Evolutionary conservation across 2,113 vertebrate species (phyloP).

Genomic region (Amphiprion ocellaris): DNA sequence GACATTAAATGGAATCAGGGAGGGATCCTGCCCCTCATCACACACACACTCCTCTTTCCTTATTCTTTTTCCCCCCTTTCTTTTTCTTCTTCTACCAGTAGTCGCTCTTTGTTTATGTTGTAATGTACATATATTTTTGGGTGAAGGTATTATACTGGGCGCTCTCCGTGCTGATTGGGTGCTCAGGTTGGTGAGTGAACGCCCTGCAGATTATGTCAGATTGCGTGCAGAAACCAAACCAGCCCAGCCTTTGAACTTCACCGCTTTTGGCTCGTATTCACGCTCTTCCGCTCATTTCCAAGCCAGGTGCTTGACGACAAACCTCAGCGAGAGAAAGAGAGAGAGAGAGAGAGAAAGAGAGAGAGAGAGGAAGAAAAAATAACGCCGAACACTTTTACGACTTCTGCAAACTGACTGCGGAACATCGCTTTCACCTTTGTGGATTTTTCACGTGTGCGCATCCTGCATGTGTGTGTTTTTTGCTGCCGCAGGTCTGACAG

Average conservation of each 20-base stretch:
- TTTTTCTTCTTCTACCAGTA: constrained; percentile 48
- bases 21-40: constrained; percentile 58
- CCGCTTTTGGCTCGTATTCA: constrained; percentile 90
- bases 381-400: constrained; percentile 71
- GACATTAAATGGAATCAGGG: constrained; percentile 79
- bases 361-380: constrained; percentile 49
- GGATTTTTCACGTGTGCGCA: constrained; percentile 78
- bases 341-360: constrained; percentile 56
- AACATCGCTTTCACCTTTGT: constrained; percentile 81
- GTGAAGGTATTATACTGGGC: constrained; percentile 86
- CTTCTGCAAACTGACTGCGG: constrained; percentile 77
- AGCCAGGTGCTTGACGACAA: constrained; percentile 90
- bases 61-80: constrained; percentile 33
- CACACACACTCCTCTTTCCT: neutral
- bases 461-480: constrained; percentile 67
- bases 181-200: constrained; percentile 90
- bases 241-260: constrained; percentile 96
- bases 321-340: constrained; percentile 78
- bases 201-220: constrained; percentile 95
- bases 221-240: constrained; percentile 90
- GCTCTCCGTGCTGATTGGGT: constrained; percentile 92
- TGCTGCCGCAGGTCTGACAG: constrained; percentile 57
- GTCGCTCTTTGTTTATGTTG: constrained; percentile 83
- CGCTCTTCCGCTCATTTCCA: constrained; percentile 89
- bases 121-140: constrained; percentile 81